These are phyloP conservation scores for Propithecus coquereli DNA, from an alignment of 2,113 vertebrate genomes.

Conservation along the genomic window DNA sequence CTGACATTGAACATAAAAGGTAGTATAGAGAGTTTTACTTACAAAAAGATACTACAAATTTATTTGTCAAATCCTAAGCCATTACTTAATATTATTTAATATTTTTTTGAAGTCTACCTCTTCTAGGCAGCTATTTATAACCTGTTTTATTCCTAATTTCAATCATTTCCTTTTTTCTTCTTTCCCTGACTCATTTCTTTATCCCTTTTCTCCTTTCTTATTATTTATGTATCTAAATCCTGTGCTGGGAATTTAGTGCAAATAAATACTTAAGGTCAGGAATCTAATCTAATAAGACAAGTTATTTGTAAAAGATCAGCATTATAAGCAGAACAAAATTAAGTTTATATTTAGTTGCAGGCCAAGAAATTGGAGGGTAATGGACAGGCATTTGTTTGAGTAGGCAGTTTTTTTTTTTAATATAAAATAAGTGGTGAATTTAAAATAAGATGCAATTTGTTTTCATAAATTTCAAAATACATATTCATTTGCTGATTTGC, in stretches of 20 bases:
- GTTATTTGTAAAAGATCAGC: conserved; percentile 61
- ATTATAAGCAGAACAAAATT: conserved; percentile 55
- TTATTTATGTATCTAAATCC: conserved; percentile 27
- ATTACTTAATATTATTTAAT: not conserved
- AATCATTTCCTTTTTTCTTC: not conserved
- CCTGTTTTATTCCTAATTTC: not conserved
- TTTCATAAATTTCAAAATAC: not conserved
- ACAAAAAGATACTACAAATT: not conserved
- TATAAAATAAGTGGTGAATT: not conserved
- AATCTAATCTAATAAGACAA: conserved; percentile 59
- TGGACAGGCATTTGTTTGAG: not conserved
- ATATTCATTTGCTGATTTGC: not conserved
- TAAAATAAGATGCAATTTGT: not conserved
- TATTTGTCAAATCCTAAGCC: not conserved
- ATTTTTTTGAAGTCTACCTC: not conserved
- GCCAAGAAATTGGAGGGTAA: conserved; percentile 39
- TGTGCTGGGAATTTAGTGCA: conserved; percentile 37
- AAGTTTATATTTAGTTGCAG: conserved; percentile 57
- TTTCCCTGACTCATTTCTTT: not conserved
- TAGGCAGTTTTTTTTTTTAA: conserved; percentile 36
- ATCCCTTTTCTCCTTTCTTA: not conserved
- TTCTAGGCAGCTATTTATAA: not conserved
- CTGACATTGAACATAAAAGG: not conserved
- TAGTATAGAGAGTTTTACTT: not conserved
- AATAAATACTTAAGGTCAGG: conserved; percentile 44